These are phyloP conservation scores for Pelobates cultripes DNA, from an alignment of 2,797 vertebrate species.

Conservation along the genomic window DNA sequence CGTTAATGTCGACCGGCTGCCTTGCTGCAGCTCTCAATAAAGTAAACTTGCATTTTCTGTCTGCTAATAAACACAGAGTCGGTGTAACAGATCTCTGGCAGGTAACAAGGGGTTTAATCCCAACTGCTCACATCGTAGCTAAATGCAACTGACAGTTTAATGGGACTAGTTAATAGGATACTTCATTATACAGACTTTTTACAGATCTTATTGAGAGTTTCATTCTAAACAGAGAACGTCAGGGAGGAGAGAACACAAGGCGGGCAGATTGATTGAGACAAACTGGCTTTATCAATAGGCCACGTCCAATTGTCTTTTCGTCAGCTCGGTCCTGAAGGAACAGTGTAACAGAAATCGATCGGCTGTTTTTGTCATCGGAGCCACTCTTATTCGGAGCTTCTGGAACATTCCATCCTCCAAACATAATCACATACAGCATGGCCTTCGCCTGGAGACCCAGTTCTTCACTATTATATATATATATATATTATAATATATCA, in stretches of 20 bases:
- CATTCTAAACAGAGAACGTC: neutral
- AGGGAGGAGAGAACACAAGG: neutral
- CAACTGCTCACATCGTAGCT: constrained; percentile 1
- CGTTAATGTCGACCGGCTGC: neutral
- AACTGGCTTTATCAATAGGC: constrained; percentile 25
- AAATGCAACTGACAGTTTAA: constrained; percentile 52
- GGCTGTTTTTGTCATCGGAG: neutral
- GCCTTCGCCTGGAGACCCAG: too few relatives aligned
- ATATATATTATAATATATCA: too few relatives aligned
- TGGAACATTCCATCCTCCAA: too few relatives aligned
- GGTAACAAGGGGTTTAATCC: constrained; percentile 4
- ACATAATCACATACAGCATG: too few relatives aligned
- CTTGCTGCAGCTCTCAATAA: neutral
- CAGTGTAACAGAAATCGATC: neutral
- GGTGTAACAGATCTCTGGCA: constrained; percentile 21
- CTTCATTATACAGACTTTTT: constrained; percentile 36
- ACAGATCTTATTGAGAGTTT: constrained; percentile 4
- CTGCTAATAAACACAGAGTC: constrained; percentile 5
- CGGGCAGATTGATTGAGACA: constrained; percentile 3
- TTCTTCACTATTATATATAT: too few relatives aligned
- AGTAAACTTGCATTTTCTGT: neutral
- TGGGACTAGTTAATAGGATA: constrained; percentile 38
- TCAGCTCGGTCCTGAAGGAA: neutral
- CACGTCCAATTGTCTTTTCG: constrained; percentile 17
- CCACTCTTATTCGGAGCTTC: too few relatives aligned